Evolutionary conservation across 2,113 vertebrate genomes (phyloP).

Genomic region (Himantopus leucocephalus): DNA sequence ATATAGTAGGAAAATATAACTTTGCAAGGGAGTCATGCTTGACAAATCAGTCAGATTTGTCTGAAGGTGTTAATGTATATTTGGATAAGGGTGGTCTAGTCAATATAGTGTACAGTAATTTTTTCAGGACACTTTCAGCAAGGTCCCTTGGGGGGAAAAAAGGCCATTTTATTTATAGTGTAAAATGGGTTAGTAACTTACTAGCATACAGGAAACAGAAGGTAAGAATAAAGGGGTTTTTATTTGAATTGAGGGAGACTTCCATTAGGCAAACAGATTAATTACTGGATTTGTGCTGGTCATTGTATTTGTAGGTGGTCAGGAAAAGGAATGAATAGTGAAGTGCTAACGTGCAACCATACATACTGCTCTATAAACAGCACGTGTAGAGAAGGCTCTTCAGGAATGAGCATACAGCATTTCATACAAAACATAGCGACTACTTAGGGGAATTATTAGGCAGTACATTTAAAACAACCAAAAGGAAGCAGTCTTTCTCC

Average conservation of each 20-base stretch:
- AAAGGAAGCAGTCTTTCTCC: not conserved
- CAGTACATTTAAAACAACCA: not conserved
- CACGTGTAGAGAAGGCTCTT: not conserved
- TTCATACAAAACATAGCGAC: not conserved
- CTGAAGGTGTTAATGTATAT: not conserved
- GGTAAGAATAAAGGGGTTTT: not conserved
- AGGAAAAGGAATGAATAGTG: not conserved
- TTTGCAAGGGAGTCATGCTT: not conserved
- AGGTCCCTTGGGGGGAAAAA: not conserved
- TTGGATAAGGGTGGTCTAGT: not conserved
- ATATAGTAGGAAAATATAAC: not conserved
- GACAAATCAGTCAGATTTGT: not conserved
- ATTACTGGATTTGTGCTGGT: not conserved
- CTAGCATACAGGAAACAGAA: not conserved
- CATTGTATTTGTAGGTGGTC: not conserved
- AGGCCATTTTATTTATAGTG: not conserved
- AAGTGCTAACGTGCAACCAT: not conserved
- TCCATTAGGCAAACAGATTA: not conserved
- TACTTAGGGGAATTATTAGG: not conserved
- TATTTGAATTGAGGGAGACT: not conserved
- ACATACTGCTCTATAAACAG: not conserved
- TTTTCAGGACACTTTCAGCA: not conserved
- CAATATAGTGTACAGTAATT: not conserved
- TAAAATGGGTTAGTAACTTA: not conserved
- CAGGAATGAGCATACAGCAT: not conserved